These are phyloP conservation scores for Echinops telfairi DNA, from an alignment of 2,113 vertebrate genomes.

Conservation along the genomic window DNA sequence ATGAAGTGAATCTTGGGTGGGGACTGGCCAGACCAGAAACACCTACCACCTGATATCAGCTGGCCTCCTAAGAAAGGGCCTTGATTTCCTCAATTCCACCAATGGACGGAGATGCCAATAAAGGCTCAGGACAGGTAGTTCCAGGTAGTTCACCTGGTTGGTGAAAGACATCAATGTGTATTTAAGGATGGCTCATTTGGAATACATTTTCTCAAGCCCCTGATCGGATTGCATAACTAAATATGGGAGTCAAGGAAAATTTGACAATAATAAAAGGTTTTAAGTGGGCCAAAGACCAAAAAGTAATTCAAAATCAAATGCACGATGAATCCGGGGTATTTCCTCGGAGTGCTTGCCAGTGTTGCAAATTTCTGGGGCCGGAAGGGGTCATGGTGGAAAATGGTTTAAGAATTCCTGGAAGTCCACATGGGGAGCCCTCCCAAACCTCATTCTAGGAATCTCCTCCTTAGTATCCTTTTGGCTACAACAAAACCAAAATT, in stretches of 20 bases:
- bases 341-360: too few species aligned
- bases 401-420: not conserved
- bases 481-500: not conserved
- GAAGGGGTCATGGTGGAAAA: too few species aligned
- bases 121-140: not conserved
- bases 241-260: too few species aligned
- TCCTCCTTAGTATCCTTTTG: not conserved
- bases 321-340: too few species aligned
- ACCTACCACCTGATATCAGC: not conserved
- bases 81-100: not conserved
- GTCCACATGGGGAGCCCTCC: not conserved
- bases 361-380: too few species aligned
- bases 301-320: too few species aligned
- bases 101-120: not conserved
- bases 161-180: not conserved
- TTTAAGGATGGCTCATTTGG: not conserved
- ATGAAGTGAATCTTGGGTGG: not conserved
- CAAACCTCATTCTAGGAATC: not conserved
- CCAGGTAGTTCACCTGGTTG: not conserved
- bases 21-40: not conserved
- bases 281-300: too few species aligned
- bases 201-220: not conserved
- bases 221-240: too few species aligned
- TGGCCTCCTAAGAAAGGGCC: not conserved
- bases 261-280: too few species aligned